Evolutionary conservation across 2,888 invertebrate species (phyloP).

Genomic region (Trichogramma evanescens): DNA sequence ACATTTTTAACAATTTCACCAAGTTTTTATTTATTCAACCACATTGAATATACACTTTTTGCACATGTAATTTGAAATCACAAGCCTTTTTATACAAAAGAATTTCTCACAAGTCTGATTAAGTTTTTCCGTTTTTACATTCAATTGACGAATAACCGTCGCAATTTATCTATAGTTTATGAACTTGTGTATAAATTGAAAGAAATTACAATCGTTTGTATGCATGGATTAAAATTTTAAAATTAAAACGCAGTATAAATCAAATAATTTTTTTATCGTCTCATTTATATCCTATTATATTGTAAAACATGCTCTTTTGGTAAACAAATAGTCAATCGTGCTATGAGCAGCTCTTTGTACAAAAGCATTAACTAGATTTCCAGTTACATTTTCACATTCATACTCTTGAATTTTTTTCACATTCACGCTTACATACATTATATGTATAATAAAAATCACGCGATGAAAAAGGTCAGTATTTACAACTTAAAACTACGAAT

Average conservation of each 20-base stretch:
- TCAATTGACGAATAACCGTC: too few relatives aligned
- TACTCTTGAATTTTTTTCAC: not conserved
- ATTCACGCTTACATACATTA: not conserved
- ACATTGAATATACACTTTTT: too few relatives aligned
- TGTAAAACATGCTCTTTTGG: conserved; percentile 5
- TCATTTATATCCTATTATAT: conserved; percentile 1
- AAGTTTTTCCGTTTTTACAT: too few relatives aligned
- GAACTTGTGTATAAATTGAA: too few relatives aligned
- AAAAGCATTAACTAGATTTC: conserved; percentile 22
- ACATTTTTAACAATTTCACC: too few relatives aligned
- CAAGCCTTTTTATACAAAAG: too few relatives aligned
- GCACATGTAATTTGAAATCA: too few relatives aligned
- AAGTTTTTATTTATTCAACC: not conserved
- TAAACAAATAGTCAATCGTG: conserved; percentile 10
- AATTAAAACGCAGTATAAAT: too few relatives aligned
- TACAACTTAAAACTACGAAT: conserved; percentile 20
- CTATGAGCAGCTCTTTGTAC: conserved; percentile 22
- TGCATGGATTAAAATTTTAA: too few relatives aligned
- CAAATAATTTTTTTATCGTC: not conserved
- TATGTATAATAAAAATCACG: conserved; percentile 16
- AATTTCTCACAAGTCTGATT: too few relatives aligned
- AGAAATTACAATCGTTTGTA: too few relatives aligned
- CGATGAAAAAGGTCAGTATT: conserved; percentile 21
- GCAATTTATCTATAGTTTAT: too few relatives aligned
- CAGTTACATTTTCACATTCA: not conserved